These are phyloP conservation scores for Syngnathus acus DNA, from an alignment of 2,797 vertebrate species.

Conservation along the genomic window DNA sequence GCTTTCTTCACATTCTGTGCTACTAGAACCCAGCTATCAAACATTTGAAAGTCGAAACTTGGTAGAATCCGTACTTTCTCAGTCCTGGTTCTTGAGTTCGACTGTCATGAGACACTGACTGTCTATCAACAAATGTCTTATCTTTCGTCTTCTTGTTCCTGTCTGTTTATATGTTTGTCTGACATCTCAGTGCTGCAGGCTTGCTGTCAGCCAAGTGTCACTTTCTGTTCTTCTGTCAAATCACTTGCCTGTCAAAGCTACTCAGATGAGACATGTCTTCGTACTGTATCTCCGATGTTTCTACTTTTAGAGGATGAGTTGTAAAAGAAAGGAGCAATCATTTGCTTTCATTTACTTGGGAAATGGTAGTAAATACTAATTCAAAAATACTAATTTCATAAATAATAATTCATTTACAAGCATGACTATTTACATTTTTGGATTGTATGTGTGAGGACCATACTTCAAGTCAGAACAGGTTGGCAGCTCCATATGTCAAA, in stretches of 20 bases:
- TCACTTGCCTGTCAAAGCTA: slow-evolving; percentile 59
- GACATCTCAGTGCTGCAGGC: slow-evolving; percentile 57
- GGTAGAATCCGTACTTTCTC: slow-evolving; percentile 35
- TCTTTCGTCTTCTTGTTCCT: slow-evolving; percentile 55
- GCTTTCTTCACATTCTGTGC: slow-evolving; percentile 31
- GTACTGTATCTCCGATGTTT: slow-evolving; percentile 47
- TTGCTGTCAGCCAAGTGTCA: slow-evolving; percentile 68
- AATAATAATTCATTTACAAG: too few relatives aligned
- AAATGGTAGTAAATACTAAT: slow-evolving; percentile 1
- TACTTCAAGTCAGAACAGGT: not conserved
- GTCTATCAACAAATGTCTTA: slow-evolving; percentile 63
- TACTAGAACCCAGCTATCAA: slow-evolving; percentile 28
- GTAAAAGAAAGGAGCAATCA: slow-evolving; percentile 14
- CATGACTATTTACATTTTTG: not conserved
- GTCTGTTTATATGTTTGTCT: slow-evolving; percentile 66
- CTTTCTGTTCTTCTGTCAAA: slow-evolving; percentile 67
- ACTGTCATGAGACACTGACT: slow-evolving; percentile 37
- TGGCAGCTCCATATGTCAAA: not conserved
- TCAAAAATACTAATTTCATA: too few relatives aligned
- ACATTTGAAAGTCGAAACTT: slow-evolving; percentile 39
- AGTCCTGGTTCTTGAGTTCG: slow-evolving; percentile 11
- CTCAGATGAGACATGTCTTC: slow-evolving; percentile 62
- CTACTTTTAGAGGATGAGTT: slow-evolving; percentile 64
- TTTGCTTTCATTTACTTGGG: slow-evolving; percentile 32
- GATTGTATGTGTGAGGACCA: not conserved